A percentile compares a stretch with the other conserved stretches of the same genome.
These are phyloP conservation scores for Otus sunia DNA, from an alignment of 2,113 vertebrate species.

Conservation along the genomic window DNA sequence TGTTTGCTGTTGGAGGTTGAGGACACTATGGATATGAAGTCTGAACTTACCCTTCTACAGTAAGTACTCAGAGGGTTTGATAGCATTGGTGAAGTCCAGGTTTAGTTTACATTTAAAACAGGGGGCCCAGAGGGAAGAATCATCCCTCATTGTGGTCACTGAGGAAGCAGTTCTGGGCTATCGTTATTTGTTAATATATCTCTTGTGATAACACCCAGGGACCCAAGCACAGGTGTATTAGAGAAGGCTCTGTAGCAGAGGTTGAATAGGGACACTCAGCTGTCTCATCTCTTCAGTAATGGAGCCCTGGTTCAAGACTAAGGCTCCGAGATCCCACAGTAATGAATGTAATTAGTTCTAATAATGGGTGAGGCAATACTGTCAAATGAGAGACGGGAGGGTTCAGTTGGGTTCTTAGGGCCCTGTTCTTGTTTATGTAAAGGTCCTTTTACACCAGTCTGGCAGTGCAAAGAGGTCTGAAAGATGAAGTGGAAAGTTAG, in stretches of 20 bases:
- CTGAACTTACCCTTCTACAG: neutral
- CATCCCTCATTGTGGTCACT: neutral
- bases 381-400: neutral
- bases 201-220: neutral
- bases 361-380: conserved; percentile 10
- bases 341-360: conserved; percentile 43
- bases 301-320: neutral
- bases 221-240: neutral
- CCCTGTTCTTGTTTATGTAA: neutral
- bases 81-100: neutral
- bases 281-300: conserved; percentile 1
- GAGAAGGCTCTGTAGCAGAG: neutral
- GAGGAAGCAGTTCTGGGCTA: neutral
- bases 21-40: neutral
- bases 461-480: neutral
- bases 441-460: neutral
- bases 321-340: neutral
- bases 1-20: neutral
- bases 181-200: neutral
- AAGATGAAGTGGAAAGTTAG: neutral
- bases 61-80: neutral
- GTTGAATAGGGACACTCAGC: neutral
- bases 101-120: neutral
- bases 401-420: neutral
- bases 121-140: neutral